Evolutionary conservation across 2,888 invertebrate genomes (phyloP).

Genomic region (Leuctra nigra): DNA sequence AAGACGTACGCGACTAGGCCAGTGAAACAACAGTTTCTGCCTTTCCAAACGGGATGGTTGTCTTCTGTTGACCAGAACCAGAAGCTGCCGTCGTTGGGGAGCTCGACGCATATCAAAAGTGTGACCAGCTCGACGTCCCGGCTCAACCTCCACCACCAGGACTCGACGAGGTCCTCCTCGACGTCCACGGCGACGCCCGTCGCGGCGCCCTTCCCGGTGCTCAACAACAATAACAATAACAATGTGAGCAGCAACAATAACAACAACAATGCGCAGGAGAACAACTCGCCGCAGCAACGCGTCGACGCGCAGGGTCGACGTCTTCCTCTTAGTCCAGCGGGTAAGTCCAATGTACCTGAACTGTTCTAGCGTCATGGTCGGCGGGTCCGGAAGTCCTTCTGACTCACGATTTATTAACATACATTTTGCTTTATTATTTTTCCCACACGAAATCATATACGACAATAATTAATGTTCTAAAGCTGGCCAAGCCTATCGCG

Average conservation of each 20-base stretch:
- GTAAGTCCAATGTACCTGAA: no score
- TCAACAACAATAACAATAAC: constrained; percentile 34
- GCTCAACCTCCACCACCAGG: constrained; percentile 26
- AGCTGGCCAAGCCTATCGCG: no score
- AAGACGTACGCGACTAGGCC: constrained; percentile 14
- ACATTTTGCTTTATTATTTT: no score
- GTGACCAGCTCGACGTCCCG: constrained; percentile 24
- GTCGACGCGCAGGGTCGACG: constrained; percentile 41
- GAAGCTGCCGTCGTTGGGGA: constrained; percentile 23
- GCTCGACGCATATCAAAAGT: not conserved
- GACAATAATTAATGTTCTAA: no score
- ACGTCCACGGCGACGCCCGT: constrained; percentile 7
- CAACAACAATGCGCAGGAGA: not conserved
- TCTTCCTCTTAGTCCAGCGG: constrained; percentile 51
- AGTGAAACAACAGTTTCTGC: constrained; percentile 14
- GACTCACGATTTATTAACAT: no score
- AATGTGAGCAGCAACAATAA: constrained; percentile 45
- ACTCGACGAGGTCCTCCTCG: constrained; percentile 17
- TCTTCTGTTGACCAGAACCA: constrained; percentile 16
- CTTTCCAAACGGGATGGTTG: not conserved
- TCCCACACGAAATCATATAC: no score
- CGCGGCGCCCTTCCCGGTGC: constrained; percentile 16
- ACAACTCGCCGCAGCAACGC: constrained; percentile 31
- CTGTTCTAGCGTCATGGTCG: no score
- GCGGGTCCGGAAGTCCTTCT: no score